Base-by-base conservation (phyloP, 92 coral and sea anemone genomes). In the Micromussa lordhowensis region DNA sequence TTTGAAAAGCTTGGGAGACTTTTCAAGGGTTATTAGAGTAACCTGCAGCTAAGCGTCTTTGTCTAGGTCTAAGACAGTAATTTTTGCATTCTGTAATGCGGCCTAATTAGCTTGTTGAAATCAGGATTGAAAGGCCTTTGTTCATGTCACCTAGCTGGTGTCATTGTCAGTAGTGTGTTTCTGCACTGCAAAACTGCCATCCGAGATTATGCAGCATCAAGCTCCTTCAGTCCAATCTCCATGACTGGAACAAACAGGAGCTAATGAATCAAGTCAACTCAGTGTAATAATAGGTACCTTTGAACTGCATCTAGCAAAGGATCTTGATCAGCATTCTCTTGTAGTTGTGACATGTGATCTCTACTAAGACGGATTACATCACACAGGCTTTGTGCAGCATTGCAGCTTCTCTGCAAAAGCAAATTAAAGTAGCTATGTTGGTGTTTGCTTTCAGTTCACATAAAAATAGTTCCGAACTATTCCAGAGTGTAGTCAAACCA, bases 301-400 rank as follows among this genome's bases (percentile, higher is more conserved):
- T 97, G 98, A 68, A 97, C 91, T 40, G 98, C 92, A 53, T 95
- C 96, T 28, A 97, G 86, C 54, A 97, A 68, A 35, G 96, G 95
- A 83, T 97, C 99, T 22, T 92, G 94, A 75, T 84, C 90, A 28
- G 99, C 99, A 78, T 93, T 93, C 68, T 97, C 99, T 77, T 97
- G 99, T 59, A 97, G 96, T 82, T 97, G 99, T 55, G 98, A 95
- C 96, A 96, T 96, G 82, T 96, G 97, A n/a, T 97, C 99, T 77
- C 99, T 87, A 76, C 99, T 96, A 17, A 95, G 76, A n/a, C 96
- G 87, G 83, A 97, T 96, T 58, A 97, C 80, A 87, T 97, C 99
- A 93, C 98, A 94, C 16, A 97, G 92, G 64, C 98, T 91, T 74
- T 96, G 99, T 28, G 99, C 98, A 7, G 99, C 98, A 96, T 97